A percentile compares a stretch with the other conserved stretches of the same genome.
phyloP scores from a whole-genome alignment of 2,888 invertebrate genomes.

The Lypha dubia region DNA sequence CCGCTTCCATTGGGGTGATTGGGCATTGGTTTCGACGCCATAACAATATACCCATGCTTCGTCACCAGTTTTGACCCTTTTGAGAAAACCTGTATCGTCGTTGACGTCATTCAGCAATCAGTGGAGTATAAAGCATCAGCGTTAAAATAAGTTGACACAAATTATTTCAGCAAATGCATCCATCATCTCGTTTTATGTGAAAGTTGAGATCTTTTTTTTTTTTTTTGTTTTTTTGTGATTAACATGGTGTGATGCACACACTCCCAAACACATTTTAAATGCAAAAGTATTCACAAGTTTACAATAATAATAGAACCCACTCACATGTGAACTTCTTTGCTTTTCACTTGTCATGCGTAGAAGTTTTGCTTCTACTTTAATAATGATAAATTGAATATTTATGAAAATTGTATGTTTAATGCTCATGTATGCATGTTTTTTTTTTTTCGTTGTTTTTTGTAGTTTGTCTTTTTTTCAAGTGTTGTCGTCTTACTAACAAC shows the following conservation, averaged over 20 bases:
- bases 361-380: constrained; percentile 51
- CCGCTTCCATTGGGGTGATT: too few species aligned
- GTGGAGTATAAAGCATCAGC: too few species aligned
- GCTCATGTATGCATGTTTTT: not conserved
- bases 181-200: not conserved
- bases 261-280: not conserved
- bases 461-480: not conserved
- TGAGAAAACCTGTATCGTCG: too few species aligned
- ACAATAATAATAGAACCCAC: not conserved
- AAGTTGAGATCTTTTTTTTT: too few species aligned
- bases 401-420: constrained; percentile 36
- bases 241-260: too few species aligned
- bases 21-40: too few species aligned
- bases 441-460: not conserved
- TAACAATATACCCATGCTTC: too few species aligned
- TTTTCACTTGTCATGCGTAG: constrained; percentile 63
- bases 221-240: too few species aligned
- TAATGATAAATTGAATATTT: constrained; percentile 68
- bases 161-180: too few species aligned
- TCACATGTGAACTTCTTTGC: constrained; percentile 55
- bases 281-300: not conserved
- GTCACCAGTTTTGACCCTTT: too few species aligned
- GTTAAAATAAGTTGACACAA: too few species aligned
- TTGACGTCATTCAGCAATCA: too few species aligned
- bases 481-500: constrained; percentile 1